Base-by-base conservation (phyloP, 2,888 invertebrate species). In the Bombyx huttoni region DNA sequence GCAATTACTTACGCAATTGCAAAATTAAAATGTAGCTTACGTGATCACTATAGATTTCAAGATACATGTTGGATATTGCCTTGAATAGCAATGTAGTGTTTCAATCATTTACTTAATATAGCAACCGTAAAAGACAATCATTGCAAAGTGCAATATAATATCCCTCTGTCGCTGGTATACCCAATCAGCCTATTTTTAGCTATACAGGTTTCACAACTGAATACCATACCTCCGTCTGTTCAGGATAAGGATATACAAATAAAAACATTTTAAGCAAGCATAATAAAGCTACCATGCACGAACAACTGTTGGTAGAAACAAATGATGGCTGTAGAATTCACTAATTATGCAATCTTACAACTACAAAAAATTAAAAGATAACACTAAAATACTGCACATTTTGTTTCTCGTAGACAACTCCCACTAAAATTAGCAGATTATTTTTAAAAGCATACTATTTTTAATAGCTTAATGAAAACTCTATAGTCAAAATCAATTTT, bases 271-370 rank as follows among this genome's bases (percentile, higher is more conserved):
- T 67, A 75, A 73, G 71, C 71, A 79, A 78, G 78, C 77, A 60
- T 57, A 55, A 48, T 59, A 65, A 62, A 60, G 64, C 78, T 82
- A 85, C 75, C 81, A 83, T 85, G 84, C 85, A 75, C 60, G 53
- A 52, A 62, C 56, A 54, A 67, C 67, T 57, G 63, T n/a, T n/a
- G n/a, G n/a, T 69, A 68, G 55, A 51, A 53, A 59, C 56, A 58
- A 61, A 68, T 70, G 78, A 85, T 83, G 87, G 86, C 78, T 81
- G 86, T 73, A 85, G 85, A 85, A 84, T 84, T 85, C 81, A 82
- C 78, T 12, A 40, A 40, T 12, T 40, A 40, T 40, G 48, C 49
- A 50, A 50, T 51, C 58, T 57, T 49, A 47, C 48, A 51, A 53
- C 8, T 49, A 49, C 9, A 40, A 3, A 40, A 40, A 7, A 40